Evolutionary conservation across 92 coral and sea anemone genomes (phyloP), one percentile per base, ranked within the genome.

Genomic region (Diadumene lineata): DNA sequence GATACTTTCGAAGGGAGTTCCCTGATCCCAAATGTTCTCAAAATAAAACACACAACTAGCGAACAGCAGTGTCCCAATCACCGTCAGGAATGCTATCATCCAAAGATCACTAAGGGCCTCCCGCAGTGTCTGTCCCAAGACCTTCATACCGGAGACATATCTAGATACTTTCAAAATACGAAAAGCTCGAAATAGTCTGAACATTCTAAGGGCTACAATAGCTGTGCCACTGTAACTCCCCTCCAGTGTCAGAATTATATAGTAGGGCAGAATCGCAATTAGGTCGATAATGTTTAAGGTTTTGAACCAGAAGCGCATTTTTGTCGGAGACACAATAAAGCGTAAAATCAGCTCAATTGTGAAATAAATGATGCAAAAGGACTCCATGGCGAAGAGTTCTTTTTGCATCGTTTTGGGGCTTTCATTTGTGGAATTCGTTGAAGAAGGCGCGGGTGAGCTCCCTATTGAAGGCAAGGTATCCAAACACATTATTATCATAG

Each of bases 1-100:
- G 28, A 86, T 86, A 43, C 86, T 86, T 22, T 77, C 68, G 58
- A 86, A 86, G 23, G 25, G 53, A 21, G 90, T 86, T 18, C 26
- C 84, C 22, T 66, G 83, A 66, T 86, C 81, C 86, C 90, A 81
- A 34, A 78, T 55, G 61, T 82, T 82, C 34, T 86, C 90, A 34
- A 79, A 77, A 66, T 86, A 86, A 56, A 82, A 86, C 62, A 74
- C 78, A 51, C 72, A 65, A 68, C 90, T 86, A 2, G 83, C 90
- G 65, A 86, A 86, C 44, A 86, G 79, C 68, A 80, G 43, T 7
- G 86, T 81, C 31, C 87, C 90, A 55, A 86, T 72, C 17, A 81
- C 34, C 27, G 77, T 86, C 26, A 86, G 68, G 62, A 86, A 86
- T 64, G 74, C 66, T 71, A 86, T 67, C 64, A 84, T 86, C 90